Evolutionary conservation across 2,113 vertebrate genomes (phyloP).

Genomic region (Bothrops jararaca): DNA sequence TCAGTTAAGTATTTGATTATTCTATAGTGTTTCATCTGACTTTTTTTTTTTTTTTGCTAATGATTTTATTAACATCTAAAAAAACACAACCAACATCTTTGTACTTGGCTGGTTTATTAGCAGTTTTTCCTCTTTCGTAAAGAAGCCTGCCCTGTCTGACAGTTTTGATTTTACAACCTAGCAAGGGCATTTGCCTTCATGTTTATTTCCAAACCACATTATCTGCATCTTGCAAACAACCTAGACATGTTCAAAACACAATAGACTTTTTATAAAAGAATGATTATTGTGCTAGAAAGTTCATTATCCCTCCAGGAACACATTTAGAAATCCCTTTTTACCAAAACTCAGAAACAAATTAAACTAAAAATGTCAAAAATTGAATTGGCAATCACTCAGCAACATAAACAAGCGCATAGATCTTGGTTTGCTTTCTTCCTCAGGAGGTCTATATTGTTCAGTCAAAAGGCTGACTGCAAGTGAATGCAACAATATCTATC

Average conservation of each 20-base stretch:
- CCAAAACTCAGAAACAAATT: conserved; percentile 52
- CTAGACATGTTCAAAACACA: conserved; percentile 55
- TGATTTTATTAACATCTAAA: conserved; percentile 10
- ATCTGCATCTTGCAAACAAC: conserved; percentile 44
- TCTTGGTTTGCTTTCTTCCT: conserved; percentile 34
- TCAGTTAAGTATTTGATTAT: background rate
- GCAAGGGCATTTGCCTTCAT: conserved; percentile 48
- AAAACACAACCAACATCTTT: background rate
- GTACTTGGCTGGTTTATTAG: conserved; percentile 25
- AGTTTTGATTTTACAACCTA: conserved; percentile 50
- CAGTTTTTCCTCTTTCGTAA: conserved; percentile 12
- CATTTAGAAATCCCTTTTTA: conserved; percentile 55
- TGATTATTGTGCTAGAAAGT: conserved; percentile 54
- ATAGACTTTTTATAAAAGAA: conserved; percentile 44
- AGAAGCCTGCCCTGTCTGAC: conserved; percentile 39
- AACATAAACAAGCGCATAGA: conserved; percentile 42
- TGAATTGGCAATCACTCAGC: conserved; percentile 58
- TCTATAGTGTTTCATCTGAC: background rate
- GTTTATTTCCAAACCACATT: conserved; percentile 46
- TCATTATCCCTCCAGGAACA: conserved; percentile 58
- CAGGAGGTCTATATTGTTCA: conserved; percentile 37
- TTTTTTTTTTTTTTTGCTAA: background rate
- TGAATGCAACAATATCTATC: conserved; percentile 7
- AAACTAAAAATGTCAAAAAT: conserved; percentile 61
- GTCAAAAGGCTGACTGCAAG: conserved; percentile 4